Base-by-base conservation (phyloP, 2,797 vertebrate species). In the Coilia nasus region DNA sequence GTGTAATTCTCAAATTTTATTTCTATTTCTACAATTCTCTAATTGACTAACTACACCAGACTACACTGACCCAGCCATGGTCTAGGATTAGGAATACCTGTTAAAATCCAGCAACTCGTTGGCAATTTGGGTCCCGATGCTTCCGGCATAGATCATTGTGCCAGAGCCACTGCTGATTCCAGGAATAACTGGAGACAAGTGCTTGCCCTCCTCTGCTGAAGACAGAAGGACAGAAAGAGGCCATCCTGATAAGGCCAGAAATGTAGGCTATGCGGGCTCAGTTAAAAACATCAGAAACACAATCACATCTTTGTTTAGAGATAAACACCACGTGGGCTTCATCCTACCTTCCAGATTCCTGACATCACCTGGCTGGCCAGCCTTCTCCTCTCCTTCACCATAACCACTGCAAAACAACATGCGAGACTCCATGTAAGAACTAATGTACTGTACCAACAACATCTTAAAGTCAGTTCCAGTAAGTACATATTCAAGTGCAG, bases 81-180 rank as follows among this genome's bases (percentile, higher is more conserved):
- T 71, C 6, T 35, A 15, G 28, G 25, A 31, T 35, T 15, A 35
- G 64, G 28, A 1, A 0, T 87, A 97, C 97, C 97, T 97, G 93
- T 96, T 95, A 83, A 97, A 94, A 92, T 98, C 97, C 81, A 97
- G 94, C 85, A 98, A 96, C 92, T 98, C 97, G 84, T 96, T 97
- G 41, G 97, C 97, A 23, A 98, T 98, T 94, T 98, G 97, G 85
- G 96, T 96, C 59, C 97, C 97, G 87, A 98, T 97, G 94, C 97
- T 98, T 89, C 97, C 97, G 46, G 97, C 96, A 56, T 97, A 97
- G 87, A 97, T 96, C 89, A 97, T 97, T 0, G 95, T 97, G 88
- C 96, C 95, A 35, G 94, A 95, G 85, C 96, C 95, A 78, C 94
- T 96, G 88, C 97, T 96, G 91, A 98, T 96, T 87, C 97, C 94